Percentiles rank a stretch among this genome's conserved stretches.
Conservation (phyloP, 2,888 invertebrate species). For the Drosophila crucigera region DNA sequence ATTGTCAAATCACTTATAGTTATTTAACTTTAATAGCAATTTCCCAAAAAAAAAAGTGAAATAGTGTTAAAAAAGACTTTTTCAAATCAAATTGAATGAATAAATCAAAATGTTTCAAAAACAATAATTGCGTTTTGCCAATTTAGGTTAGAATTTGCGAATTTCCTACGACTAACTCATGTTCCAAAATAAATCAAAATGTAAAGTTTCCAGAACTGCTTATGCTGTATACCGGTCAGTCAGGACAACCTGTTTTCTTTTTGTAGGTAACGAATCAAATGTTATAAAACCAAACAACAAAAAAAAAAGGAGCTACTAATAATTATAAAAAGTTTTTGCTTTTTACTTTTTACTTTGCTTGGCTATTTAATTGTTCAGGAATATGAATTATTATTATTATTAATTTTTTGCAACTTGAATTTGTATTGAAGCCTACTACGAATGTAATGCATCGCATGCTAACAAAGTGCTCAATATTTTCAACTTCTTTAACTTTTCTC, state of each 20-base stretch:
- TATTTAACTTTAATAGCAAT: background rate
- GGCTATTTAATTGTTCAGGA: too few species aligned
- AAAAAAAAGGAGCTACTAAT: background rate
- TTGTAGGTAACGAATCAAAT: background rate
- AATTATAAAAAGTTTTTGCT: background rate
- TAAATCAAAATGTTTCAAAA: background rate
- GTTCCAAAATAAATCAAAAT: background rate
- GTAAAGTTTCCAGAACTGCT: background rate
- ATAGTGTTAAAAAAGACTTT: rapidly evolving
- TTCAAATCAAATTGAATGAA: background rate
- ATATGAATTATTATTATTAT: background rate
- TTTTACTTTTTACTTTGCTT: too few species aligned
- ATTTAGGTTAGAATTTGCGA: rapidly evolving
- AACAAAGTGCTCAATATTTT: background rate
- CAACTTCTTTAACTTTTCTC: too few species aligned
- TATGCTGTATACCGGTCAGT: background rate
- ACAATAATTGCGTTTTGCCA: background rate
- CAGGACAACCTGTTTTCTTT: background rate
- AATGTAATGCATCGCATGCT: background rate
- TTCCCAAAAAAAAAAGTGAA: background rate
- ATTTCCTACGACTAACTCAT: background rate
- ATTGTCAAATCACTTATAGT: background rate
- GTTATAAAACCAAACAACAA: background rate
- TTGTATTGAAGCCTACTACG: background rate
- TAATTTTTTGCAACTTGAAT: background rate